Evolutionary conservation across 2,797 vertebrate genomes (phyloP).

Genomic region (Onychomys torridus): DNA sequence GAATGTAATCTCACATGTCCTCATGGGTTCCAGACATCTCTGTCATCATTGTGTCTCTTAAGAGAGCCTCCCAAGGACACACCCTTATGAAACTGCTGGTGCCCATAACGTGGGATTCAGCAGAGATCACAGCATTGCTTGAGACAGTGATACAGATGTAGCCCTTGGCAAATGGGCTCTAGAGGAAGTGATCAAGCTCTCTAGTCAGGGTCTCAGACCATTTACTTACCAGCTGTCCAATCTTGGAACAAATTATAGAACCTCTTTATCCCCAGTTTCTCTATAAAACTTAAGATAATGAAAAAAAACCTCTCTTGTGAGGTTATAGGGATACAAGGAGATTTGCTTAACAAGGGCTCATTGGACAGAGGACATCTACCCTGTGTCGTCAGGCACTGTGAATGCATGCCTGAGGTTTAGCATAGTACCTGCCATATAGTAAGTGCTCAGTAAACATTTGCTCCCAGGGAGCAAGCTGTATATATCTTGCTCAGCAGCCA

Average conservation of each 20-base stretch:
- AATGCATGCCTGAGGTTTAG: background rate
- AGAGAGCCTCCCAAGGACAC: background rate
- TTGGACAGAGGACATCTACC: fast-evolving
- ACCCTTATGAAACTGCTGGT: fast-evolving
- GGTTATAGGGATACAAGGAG: background rate
- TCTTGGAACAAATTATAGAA: background rate
- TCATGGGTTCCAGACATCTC: background rate
- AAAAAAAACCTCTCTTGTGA: background rate
- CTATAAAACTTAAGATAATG: background rate
- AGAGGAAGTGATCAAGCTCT: too few relatives aligned
- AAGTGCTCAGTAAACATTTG: background rate
- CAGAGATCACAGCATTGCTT: fast-evolving
- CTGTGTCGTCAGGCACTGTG: fast-evolving
- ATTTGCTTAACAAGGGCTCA: background rate
- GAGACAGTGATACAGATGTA: fast-evolving
- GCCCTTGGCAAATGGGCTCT: background rate
- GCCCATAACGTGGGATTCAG: background rate
- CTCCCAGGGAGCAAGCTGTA: background rate
- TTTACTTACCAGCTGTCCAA: background rate
- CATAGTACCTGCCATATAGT: background rate
- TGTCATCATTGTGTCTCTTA: background rate
- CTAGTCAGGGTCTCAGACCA: background rate
- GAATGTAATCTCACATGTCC: background rate
- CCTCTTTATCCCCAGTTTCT: background rate
- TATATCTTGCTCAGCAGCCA: background rate